Conservation (phyloP, 2,113 vertebrate genomes). For the Tetrao urogallus region DNA sequence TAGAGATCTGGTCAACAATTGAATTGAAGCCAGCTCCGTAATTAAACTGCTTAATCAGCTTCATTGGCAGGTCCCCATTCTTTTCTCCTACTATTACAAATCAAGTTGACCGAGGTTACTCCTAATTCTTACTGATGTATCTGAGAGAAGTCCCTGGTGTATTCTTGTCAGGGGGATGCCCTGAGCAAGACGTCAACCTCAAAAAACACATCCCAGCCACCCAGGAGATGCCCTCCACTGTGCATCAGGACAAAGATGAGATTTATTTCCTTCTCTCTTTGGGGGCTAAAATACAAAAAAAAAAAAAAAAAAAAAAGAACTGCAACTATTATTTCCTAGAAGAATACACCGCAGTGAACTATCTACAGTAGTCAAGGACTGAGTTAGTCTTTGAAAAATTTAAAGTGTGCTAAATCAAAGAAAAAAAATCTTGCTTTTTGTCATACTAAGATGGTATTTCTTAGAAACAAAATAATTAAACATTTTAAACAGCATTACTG, state of each 20-base stretch:
- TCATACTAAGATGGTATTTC: background rate
- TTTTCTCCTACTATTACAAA: background rate
- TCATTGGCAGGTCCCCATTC: background rate
- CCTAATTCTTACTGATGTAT: background rate
- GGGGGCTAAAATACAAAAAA: background rate
- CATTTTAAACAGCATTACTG: background rate
- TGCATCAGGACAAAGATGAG: background rate
- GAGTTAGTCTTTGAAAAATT: background rate
- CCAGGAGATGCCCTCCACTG: background rate
- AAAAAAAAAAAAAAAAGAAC: background rate
- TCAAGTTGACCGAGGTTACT: background rate
- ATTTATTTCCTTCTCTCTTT: background rate
- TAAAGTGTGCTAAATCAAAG: background rate
- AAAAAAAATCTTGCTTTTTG: background rate
- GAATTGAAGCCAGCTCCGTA: background rate
- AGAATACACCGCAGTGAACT: background rate
- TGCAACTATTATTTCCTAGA: background rate
- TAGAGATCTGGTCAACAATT: background rate
- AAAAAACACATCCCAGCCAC: accelerated
- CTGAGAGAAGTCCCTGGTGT: background rate
- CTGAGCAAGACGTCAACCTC: background rate
- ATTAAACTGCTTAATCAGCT: background rate
- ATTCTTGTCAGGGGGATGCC: background rate
- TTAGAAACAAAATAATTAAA: background rate
- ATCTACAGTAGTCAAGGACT: background rate